A percentile compares a stretch with the other conserved stretches of the same genome.
phyloP scores from a whole-genome alignment of 2,113 vertebrate genomes.

The Beaufortia kweichowensis region DNA sequence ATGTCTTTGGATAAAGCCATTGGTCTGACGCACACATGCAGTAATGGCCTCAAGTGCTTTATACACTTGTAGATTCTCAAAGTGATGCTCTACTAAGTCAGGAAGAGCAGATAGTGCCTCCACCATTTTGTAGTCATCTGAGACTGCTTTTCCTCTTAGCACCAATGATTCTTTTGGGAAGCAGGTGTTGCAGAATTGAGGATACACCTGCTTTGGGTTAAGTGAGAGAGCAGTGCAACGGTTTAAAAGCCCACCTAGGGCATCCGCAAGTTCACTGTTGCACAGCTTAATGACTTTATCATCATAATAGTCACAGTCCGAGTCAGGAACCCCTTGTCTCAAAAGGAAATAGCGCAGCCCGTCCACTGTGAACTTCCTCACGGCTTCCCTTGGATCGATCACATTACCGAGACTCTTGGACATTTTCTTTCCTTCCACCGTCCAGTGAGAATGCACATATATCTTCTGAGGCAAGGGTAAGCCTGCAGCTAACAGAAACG shows the following conservation, averaged over 20 bases:
- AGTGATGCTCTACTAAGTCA: conserved; percentile 72
- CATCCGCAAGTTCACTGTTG: conserved; percentile 87
- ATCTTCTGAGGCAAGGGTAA: conserved; percentile 80
- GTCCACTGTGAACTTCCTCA: conserved; percentile 78
- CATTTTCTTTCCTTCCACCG: conserved; percentile 90
- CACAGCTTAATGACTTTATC: conserved; percentile 84
- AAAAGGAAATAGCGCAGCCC: conserved; percentile 94
- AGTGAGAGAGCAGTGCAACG: conserved; percentile 84
- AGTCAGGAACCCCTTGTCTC: conserved; percentile 87
- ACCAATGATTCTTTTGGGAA: conserved; percentile 68
- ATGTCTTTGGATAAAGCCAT: conserved; percentile 90
- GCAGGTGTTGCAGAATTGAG: conserved; percentile 73
- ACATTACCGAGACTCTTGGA: conserved; percentile 96
- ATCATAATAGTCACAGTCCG: conserved; percentile 88
- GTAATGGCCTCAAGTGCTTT: conserved; percentile 86
- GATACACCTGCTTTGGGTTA: conserved; percentile 84
- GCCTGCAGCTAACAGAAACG: conserved; percentile 86
- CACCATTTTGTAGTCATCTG: conserved; percentile 83
- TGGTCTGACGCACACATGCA: conserved; percentile 82
- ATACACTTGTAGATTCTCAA: conserved; percentile 81
- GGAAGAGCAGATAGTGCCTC: conserved; percentile 74
- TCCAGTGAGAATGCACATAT: conserved; percentile 95
- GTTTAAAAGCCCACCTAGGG: conserved; percentile 90
- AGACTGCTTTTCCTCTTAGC: conserved; percentile 57
- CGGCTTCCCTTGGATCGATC: conserved; percentile 77